Conservation (phyloP, 2,797 vertebrate genomes). For the Tadarida brasiliensis region DNA sequence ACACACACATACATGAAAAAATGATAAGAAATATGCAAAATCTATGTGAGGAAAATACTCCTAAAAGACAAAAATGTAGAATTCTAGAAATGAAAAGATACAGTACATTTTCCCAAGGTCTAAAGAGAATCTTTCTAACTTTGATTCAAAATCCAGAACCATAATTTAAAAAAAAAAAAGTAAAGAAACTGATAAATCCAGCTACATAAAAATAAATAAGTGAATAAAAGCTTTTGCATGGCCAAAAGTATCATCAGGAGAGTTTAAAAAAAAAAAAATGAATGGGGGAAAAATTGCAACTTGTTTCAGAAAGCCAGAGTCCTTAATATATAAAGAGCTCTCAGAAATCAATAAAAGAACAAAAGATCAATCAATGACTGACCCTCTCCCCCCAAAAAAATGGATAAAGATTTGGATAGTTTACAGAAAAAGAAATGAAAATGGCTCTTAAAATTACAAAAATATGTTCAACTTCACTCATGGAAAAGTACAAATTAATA, state of each 20-base stretch:
- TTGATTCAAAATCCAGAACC: not conserved
- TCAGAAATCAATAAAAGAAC: not conserved
- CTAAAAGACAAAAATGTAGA: not conserved
- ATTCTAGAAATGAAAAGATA: not conserved
- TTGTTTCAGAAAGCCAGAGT: not conserved
- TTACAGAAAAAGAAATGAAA: not conserved
- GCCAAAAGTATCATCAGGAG: not conserved
- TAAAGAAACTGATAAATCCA: not conserved
- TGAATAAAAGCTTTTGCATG: not conserved
- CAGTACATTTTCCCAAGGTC: not conserved
- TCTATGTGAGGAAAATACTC: not conserved
- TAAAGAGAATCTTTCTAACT: not conserved
- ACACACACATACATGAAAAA: not conserved
- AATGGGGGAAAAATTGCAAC: not conserved
- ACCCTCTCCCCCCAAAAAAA: not conserved
- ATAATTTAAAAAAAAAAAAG: not conserved
- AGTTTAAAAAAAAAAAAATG: not conserved
- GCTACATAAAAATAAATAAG: conserved; percentile 3
- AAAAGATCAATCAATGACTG: not conserved
- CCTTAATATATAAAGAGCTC: not conserved
- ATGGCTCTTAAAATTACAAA: not conserved
- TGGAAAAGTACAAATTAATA: not conserved
- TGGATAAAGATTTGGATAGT: not conserved
- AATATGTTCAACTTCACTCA: not conserved
- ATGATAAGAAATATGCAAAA: not conserved